Percentiles rank a stretch among this genome's conserved stretches.
Conservation (phyloP, 1,140 invertebrate genomes). For the Leptoteleia sp. region DNA sequence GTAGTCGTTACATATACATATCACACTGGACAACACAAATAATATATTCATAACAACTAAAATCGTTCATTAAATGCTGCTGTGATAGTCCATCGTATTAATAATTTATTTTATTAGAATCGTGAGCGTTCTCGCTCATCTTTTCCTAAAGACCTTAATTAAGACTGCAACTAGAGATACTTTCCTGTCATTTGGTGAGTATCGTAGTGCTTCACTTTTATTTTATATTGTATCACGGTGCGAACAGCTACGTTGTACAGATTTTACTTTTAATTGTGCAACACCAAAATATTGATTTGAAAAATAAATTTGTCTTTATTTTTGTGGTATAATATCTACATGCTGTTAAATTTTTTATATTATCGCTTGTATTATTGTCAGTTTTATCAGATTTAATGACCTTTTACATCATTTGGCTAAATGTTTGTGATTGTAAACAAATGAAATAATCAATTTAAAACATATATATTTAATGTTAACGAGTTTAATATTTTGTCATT, state of each 20-base stretch:
- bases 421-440: too few relatives aligned
- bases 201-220: conserved; percentile 22
- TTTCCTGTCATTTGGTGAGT: conserved; percentile 61
- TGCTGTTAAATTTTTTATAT: neutral
- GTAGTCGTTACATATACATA: conserved; percentile 55
- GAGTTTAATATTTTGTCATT: too few relatives aligned
- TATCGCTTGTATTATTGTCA: too few relatives aligned
- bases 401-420: neutral
- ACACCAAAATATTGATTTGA: too few relatives aligned
- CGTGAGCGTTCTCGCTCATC: conserved; percentile 19
- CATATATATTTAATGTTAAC: too few relatives aligned
- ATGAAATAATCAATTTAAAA: too few relatives aligned
- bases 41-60: conserved; percentile 53
- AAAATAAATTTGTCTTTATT: too few relatives aligned
- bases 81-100: conserved; percentile 46
- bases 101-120: conserved; percentile 47
- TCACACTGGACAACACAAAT: conserved; percentile 55
- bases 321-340: neutral
- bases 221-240: conserved; percentile 51
- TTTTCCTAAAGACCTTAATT: conserved; percentile 27
- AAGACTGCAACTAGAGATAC: conserved; percentile 53
- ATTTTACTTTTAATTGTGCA: conserved; percentile 7
- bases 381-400: neutral
- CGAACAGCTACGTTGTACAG: conserved; percentile 16
- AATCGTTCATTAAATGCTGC: conserved; percentile 51